Evolutionary conservation across 1,140 invertebrate genomes (phyloP), one percentile per base, ranked within the genome.

Genomic region (Cataglyphis hispanica): DNA sequence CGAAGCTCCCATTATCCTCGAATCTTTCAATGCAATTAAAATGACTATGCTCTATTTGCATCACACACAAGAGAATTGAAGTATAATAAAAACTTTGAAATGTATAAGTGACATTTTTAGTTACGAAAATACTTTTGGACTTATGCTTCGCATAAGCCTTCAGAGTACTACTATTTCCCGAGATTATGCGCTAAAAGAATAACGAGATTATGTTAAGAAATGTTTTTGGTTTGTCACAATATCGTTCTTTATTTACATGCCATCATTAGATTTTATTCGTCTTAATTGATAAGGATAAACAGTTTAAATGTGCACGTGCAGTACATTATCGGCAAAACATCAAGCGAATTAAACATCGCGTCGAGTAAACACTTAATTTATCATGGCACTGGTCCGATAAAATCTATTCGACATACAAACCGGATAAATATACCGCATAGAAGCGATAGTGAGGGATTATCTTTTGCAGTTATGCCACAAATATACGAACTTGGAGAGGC

Each of bases 211-310:
- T 25, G 13, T 31, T n/a, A 13, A 60, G 8, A 67, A 37, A 43
- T 43, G n/a, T 6, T 69, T 25, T 60, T 19, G 53, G 1, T 25
- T 1, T 53, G 22, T 46, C 3, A 22, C 25, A 74, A 58, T 22
- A 58, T 43, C 16, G 6, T 40, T 25, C 27, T 22, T 70, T 81
- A 81, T 66, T 80, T 69, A 37, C 31, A 25, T 13, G 53, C 19
- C 16, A n/a, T 78, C 31, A 11, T 72, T 11, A n/a, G 16, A 19
- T 50, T 31, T 43, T 37, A 37, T 25, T 56, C 16, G 16, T 46
- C n/a, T 81, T 74, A 58, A 74, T 83, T 61, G 53, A 83, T 58
- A 67, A 69, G 13, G 13, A 50, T 78, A 80, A 80, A 80, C 27
- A 46, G 31, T 11, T 11, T 69, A 69, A 56, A 66, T 60, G 5